Evolutionary conservation across 2,888 invertebrate genomes (phyloP).

Genomic region (Sinopyrophorus schimmeli): DNA sequence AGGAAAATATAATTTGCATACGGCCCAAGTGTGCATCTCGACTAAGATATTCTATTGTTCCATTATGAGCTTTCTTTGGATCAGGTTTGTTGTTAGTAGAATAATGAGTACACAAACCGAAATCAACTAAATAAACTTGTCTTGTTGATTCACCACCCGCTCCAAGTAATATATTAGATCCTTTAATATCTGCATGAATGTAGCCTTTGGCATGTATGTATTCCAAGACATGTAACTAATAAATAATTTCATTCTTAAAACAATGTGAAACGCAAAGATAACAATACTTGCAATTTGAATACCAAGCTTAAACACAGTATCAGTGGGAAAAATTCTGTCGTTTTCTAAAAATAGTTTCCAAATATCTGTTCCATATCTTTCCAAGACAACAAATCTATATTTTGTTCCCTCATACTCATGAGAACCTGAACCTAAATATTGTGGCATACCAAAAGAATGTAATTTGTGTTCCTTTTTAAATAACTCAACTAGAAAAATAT

Average conservation of each 20-base stretch:
- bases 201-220: constrained; percentile 91
- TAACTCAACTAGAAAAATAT: constrained; percentile 65
- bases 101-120: constrained; percentile 82
- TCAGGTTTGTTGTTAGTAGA: constrained; percentile 78
- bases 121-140: constrained; percentile 89
- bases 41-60: constrained; percentile 96
- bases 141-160: constrained; percentile 65
- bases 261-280: neutral
- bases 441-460: constrained; percentile 80
- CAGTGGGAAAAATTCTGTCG: constrained; percentile 67
- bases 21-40: constrained; percentile 94
- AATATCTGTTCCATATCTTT: constrained; percentile 85
- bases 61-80: constrained; percentile 92
- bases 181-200: constrained; percentile 96
- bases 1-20: neutral
- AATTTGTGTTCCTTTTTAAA: constrained; percentile 72
- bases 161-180: constrained; percentile 87
- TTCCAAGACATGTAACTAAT: constrained; percentile 83
- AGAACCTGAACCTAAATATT: constrained; percentile 81
- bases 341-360: constrained; percentile 74
- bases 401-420: constrained; percentile 74
- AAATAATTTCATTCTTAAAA: constrained; percentile 12
- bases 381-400: constrained; percentile 88
- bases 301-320: constrained; percentile 78
- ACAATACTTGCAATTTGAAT: constrained; percentile 77